Evolutionary conservation across 2,113 vertebrate genomes (phyloP).

Genomic region (Siphamia tubifer): DNA sequence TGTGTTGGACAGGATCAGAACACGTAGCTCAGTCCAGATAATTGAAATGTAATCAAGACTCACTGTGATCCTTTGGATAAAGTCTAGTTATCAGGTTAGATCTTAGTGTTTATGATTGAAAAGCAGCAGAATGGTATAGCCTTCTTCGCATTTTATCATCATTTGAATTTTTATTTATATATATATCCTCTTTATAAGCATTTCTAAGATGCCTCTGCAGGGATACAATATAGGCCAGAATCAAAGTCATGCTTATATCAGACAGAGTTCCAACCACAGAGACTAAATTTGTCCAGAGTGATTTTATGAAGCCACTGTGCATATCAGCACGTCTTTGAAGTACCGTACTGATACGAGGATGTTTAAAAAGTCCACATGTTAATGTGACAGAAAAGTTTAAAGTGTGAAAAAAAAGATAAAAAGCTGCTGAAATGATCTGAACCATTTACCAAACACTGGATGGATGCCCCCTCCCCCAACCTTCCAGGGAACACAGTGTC

Average conservation of each 20-base stretch:
- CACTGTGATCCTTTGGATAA: too few species aligned
- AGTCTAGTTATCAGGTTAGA: too few species aligned
- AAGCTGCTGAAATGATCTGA: slow-evolving; percentile 41
- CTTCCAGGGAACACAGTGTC: slow-evolving; percentile 9
- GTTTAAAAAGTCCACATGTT: slow-evolving; percentile 39
- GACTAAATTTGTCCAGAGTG: slow-evolving; percentile 40
- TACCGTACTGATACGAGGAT: slow-evolving; percentile 38
- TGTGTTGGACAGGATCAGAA: too few species aligned
- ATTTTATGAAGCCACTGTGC: slow-evolving; percentile 31
- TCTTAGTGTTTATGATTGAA: too few species aligned
- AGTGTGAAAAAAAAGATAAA: slow-evolving; percentile 55
- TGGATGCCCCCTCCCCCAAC: neutral
- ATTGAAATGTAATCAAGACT: too few species aligned
- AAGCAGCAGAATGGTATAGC: too few species aligned
- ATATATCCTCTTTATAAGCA: neutral
- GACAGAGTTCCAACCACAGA: slow-evolving; percentile 24
- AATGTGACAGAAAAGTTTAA: slow-evolving; percentile 43
- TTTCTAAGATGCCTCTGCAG: slow-evolving; percentile 21
- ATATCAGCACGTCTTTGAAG: slow-evolving; percentile 61
- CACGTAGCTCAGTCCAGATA: too few species aligned
- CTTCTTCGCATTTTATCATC: neutral
- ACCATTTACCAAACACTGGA: slow-evolving; percentile 22
- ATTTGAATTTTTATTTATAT: too few species aligned
- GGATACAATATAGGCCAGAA: slow-evolving; percentile 9
- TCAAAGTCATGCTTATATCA: slow-evolving; percentile 44